Conservation (phyloP, 2,113 vertebrate genomes). For the Geococcyx californianus region DNA sequence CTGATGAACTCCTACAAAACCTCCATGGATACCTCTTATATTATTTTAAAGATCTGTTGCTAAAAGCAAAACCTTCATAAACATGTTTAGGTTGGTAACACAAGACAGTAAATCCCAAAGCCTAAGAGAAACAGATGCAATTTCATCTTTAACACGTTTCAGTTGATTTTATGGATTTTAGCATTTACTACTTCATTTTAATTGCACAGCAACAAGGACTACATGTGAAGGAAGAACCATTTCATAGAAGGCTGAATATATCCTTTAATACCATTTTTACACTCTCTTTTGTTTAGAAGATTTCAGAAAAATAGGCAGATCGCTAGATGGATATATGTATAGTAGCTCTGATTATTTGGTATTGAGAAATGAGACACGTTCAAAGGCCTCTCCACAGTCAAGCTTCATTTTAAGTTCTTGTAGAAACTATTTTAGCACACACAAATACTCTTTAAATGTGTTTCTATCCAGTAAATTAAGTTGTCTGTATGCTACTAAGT, state of each 20-base stretch:
- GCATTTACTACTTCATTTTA: constrained; percentile 4
- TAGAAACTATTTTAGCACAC: background rate
- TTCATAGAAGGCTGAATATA: background rate
- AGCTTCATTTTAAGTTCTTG: background rate
- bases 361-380: background rate
- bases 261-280: background rate
- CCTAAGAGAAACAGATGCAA: background rate
- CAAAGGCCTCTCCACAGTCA: background rate
- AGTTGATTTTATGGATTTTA: constrained; percentile 16
- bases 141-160: background rate
- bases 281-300: background rate
- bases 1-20: background rate
- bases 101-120: background rate
- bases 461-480: background rate
- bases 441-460: background rate
- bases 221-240: background rate
- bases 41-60: background rate
- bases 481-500: accelerated
- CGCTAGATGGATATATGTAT: background rate
- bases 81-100: background rate
- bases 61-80: background rate
- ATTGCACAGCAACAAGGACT: constrained; percentile 37
- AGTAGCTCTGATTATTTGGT: background rate
- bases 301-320: background rate
- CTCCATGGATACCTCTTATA: background rate